A percentile compares a stretch with the other conserved stretches of the same genome.
These are phyloP conservation scores for Schizothorax lantsangensis DNA, from an alignment of 2,797 vertebrate genomes.

Conservation along the genomic window DNA sequence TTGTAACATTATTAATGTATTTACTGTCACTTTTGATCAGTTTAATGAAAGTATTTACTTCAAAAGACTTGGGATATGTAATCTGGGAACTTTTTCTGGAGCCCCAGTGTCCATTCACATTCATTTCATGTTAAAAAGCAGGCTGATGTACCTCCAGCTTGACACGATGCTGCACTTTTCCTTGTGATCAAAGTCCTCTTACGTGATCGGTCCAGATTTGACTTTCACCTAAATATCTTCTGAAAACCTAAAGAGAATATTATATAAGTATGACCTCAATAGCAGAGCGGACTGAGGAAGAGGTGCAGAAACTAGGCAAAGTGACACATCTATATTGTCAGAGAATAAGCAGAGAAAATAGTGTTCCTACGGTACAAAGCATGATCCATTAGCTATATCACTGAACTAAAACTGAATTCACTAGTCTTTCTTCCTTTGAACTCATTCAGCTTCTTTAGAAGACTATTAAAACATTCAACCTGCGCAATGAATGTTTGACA, in stretches of 20 bases:
- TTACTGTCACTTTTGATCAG: not conserved
- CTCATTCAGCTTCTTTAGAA: constrained; percentile 35
- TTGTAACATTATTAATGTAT: not conserved
- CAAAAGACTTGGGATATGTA: not conserved
- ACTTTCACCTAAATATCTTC: constrained; percentile 5
- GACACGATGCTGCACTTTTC: not conserved
- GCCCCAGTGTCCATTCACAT: not conserved
- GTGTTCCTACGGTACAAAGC: not conserved
- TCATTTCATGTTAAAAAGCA: not conserved
- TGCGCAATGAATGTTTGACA: constrained; percentile 48
- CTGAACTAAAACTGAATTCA: not conserved
- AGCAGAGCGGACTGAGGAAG: not conserved
- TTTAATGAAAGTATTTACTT: not conserved
- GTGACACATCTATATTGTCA: not conserved
- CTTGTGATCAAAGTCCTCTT: not conserved
- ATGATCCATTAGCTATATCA: not conserved
- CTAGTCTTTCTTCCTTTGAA: constrained; percentile 6
- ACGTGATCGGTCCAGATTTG: not conserved
- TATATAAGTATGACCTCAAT: constrained; percentile 30
- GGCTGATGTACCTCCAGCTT: not conserved
- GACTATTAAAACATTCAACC: constrained; percentile 38
- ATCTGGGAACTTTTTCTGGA: not conserved
- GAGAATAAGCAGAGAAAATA: not conserved
- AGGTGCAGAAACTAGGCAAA: constrained; percentile 7
- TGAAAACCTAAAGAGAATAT: constrained; percentile 23